phyloP scores from a whole-genome alignment of 2,797 vertebrate genomes.

The Varecia variegata region DNA sequence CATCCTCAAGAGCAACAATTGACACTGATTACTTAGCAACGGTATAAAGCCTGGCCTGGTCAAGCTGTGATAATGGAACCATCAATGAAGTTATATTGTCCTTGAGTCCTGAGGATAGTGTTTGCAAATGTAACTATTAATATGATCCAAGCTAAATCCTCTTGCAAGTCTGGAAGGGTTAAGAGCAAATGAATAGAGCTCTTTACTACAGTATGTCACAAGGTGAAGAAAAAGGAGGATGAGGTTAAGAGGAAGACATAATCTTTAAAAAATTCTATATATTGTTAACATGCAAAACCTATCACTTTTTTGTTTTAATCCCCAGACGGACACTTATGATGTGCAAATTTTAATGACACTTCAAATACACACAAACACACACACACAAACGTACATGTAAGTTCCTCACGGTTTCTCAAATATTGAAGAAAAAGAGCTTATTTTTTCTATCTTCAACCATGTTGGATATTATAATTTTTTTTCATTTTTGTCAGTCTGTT shows the following conservation, averaged over 20 bases:
- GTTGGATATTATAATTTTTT: not conserved
- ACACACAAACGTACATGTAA: not conserved
- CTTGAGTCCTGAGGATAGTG: conserved; percentile 69
- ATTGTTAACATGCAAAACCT: not conserved
- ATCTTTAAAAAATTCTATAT: conserved; percentile 23
- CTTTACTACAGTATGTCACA: conserved; percentile 61
- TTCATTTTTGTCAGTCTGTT: not conserved
- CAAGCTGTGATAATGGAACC: conserved; percentile 84
- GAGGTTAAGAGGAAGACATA: not conserved
- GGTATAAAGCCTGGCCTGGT: conserved; percentile 61
- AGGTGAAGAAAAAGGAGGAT: conserved; percentile 3
- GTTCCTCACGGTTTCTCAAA: not conserved
- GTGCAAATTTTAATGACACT: not conserved
- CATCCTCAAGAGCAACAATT: conserved; percentile 76
- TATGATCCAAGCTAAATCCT: conserved; percentile 68
- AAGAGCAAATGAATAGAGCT: conserved; percentile 58
- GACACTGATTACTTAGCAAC: conserved; percentile 83
- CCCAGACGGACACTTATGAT: not conserved
- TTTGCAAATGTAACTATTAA: conserved; percentile 68
- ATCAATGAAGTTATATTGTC: conserved; percentile 78
- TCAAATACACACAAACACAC: not conserved
- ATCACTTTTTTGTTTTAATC: not conserved
- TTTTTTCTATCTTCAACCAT: not conserved
- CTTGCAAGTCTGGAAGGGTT: conserved; percentile 67
- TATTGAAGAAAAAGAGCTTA: not conserved